Conservation (phyloP, 2,888 invertebrate genomes). For the Torymus aiolomorphi region DNA sequence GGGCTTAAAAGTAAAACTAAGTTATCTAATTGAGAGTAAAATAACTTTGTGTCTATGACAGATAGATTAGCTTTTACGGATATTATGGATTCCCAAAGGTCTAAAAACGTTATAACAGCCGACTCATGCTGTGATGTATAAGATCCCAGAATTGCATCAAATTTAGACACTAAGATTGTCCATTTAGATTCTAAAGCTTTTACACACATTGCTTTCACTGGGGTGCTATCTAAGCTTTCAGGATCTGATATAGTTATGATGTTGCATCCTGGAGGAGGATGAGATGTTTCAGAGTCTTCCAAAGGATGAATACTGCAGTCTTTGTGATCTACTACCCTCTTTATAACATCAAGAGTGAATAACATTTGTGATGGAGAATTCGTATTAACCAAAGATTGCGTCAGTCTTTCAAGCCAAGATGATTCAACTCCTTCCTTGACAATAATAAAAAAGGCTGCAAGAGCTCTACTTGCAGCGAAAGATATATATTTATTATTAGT, state of each 20-base stretch:
- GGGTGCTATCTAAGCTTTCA: constrained; percentile 89
- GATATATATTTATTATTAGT: constrained; percentile 88
- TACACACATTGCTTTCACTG: constrained; percentile 90
- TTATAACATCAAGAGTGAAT: constrained; percentile 89
- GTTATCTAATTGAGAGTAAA: constrained; percentile 89
- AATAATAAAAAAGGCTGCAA: constrained; percentile 89
- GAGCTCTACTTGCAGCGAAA: constrained; percentile 86
- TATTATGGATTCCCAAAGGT: constrained; percentile 92
- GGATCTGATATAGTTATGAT: constrained; percentile 84
- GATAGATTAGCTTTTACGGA: constrained; percentile 93
- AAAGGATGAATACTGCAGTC: constrained; percentile 87
- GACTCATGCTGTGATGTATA: constrained; percentile 76
- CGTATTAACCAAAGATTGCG: constrained; percentile 82
- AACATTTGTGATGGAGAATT: constrained; percentile 82
- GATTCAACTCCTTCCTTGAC: constrained; percentile 89
- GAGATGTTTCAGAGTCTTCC: constrained; percentile 79
- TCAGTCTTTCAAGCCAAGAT: constrained; percentile 87
- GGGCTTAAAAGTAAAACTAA: constrained; percentile 84
- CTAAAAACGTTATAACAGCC: constrained; percentile 85
- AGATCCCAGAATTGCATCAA: constrained; percentile 76
- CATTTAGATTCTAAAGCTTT: constrained; percentile 90
- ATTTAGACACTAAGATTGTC: constrained; percentile 83
- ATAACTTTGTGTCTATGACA: constrained; percentile 91
- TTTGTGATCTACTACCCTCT: constrained; percentile 92
- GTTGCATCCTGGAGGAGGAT: constrained; percentile 77